Percentiles rank a stretch among this genome's conserved stretches.
phyloP scores from a whole-genome alignment of 1,140 invertebrate genomes.

The Sesamia nonagrioides region DNA sequence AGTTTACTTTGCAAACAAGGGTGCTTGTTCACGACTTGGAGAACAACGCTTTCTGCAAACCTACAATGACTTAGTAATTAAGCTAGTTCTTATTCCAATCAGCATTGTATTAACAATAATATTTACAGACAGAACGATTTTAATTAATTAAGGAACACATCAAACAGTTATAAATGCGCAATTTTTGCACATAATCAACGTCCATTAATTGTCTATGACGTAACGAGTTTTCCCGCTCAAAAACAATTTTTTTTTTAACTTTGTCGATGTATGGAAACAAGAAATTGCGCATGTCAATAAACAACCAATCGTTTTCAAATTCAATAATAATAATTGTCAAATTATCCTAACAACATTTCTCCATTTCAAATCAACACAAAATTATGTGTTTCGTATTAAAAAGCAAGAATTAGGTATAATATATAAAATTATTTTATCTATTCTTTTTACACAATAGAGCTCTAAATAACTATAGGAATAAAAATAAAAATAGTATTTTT shows the following conservation, averaged over 20 bases:
- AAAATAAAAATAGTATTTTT: slow-evolving; percentile 45
- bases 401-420: slow-evolving; percentile 3
- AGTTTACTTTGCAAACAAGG: too few species aligned
- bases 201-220: background rate
- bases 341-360: background rate
- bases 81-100: background rate
- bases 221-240: too few species aligned
- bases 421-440: slow-evolving; percentile 8
- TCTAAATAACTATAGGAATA: slow-evolving; percentile 37
- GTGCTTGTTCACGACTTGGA: too few species aligned
- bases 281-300: background rate
- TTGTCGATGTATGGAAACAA: background rate
- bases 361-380: background rate
- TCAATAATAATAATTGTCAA: slow-evolving; percentile 8
- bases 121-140: slow-evolving; percentile 1
- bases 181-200: background rate
- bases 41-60: background rate
- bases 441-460: background rate
- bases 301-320: background rate
- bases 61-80: background rate
- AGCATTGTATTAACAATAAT: slow-evolving; percentile 9
- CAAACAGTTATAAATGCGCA: background rate
- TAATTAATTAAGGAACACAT: slow-evolving; percentile 11
- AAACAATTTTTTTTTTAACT: background rate
- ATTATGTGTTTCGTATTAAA: background rate